A percentile compares a stretch with the other conserved stretches of the same genome.
Evolutionary conservation across 2,113 vertebrate species (phyloP).

Genomic region (Archilochus colubris): DNA sequence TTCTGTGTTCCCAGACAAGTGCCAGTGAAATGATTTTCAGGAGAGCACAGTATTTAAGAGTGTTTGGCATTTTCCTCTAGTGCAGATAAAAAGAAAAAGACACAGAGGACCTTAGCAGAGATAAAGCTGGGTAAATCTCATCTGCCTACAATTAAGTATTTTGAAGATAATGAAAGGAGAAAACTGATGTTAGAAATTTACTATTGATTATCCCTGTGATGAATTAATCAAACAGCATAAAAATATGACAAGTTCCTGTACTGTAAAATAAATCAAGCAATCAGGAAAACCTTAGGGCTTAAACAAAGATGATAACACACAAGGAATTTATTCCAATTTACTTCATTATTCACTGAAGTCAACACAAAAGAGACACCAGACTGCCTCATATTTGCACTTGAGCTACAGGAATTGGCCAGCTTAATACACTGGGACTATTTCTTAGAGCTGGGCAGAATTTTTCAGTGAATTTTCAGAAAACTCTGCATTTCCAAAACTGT

Average conservation of each 20-base stretch:
- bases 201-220: not conserved
- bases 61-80: conserved; percentile 2
- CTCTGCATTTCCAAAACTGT: not conserved
- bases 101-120: not conserved
- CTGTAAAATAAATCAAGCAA: not conserved
- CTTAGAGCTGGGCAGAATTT: not conserved
- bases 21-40: conserved; percentile 44
- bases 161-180: conserved; percentile 3
- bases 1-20: conserved; percentile 26
- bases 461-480: conserved; percentile 3
- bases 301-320: not conserved
- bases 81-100: conserved; percentile 46
- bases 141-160: not conserved
- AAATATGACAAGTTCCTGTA: not conserved
- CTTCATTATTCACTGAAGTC: not conserved
- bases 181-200: not conserved
- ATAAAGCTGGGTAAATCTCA: not conserved
- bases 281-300: not conserved
- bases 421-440: not conserved
- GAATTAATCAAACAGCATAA: not conserved
- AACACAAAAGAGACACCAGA: not conserved
- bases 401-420: not conserved
- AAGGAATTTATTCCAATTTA: not conserved
- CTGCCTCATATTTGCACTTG: not conserved
- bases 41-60: not conserved